Evolutionary conservation across 2,113 vertebrate genomes (phyloP), one percentile per base, ranked within the genome.

Genomic region (Ophthalmolycus amberensis): DNA sequence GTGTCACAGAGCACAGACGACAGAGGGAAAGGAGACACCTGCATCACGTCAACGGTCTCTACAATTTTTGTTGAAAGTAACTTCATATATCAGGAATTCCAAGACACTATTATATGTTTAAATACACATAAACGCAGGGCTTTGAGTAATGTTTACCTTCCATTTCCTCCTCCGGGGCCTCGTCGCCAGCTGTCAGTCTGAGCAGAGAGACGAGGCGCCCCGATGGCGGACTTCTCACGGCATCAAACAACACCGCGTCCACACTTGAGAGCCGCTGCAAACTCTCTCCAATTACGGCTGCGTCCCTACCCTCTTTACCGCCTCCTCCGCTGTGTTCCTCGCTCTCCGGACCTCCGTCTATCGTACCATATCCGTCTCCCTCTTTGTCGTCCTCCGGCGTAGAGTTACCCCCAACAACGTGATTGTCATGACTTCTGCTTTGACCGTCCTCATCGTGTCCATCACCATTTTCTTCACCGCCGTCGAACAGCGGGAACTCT

Each of bases 81-180:
- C 20, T 54, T 71, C 40, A 10, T 54, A n/a, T 8, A 70, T 54
- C 29, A 50, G 11, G 18, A 22, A 18, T 46, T 29, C 32, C 48
- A 38, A n/a, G 48, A 56, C n/a, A 56, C 52, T 25, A 5, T 56
- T 5, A 25, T 56, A 16, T 20, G 20, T 34, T 34, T 34, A 34
- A 18, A 18, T 34, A 34, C 44, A 48, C 5, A 15, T 48, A 46
- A 46, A 59, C 20, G 25, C 27, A 62, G n/a, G 9, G 52, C 70
- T 34, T 0, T 14, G 8, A 46, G 37, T 5, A 44, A 54, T 29
- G 64, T 74, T 85, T 92, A 90, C 87, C 89, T 90, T 85, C 70
- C 22, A 3, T 40, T 20, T 34, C 67, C 34, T 90, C 65, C 54
- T 82, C 79, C 0, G 4, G 32, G 62, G 62, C 54, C 38, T 63